phyloP scores from a whole-genome alignment of 2,888 invertebrate species.

The Tetranychus truncatus region DNA sequence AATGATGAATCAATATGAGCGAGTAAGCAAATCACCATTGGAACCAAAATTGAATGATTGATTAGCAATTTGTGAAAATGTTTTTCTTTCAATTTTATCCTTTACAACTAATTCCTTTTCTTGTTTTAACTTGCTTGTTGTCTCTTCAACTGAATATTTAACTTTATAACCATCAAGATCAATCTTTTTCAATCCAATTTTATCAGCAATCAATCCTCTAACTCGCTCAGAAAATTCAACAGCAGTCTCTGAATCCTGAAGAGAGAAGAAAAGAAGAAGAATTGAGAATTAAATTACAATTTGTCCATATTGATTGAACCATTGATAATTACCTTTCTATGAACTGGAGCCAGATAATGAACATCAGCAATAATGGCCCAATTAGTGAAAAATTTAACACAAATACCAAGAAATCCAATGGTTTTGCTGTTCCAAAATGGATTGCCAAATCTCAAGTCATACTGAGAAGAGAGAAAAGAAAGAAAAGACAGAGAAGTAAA shows the following conservation, averaged over 20 bases:
- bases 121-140: not conserved
- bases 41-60: not conserved
- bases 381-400: not conserved
- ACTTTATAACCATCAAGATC: slow-evolving; percentile 1
- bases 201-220: not conserved
- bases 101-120: not conserved
- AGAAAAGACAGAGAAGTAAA: not conserved
- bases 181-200: slow-evolving; percentile 1
- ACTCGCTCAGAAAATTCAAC: slow-evolving; percentile 2
- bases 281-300: not conserved
- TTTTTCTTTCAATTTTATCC: not conserved
- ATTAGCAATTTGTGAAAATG: not conserved
- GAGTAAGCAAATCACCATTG: not conserved
- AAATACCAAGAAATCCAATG: not conserved
- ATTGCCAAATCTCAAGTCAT: not conserved
- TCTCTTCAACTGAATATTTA: not conserved
- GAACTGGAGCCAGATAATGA: not conserved
- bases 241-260: not conserved
- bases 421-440: slow-evolving; percentile 2
- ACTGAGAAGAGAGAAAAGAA: not conserved
- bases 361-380: slow-evolving; percentile 2
- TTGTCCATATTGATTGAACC: no score
- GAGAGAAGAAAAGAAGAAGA: not conserved
- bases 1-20: not conserved
- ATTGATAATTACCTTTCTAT: not conserved